These are phyloP conservation scores for Corella eumyota DNA, from an alignment of 23 tunicate genomes.

Conservation along the genomic window DNA sequence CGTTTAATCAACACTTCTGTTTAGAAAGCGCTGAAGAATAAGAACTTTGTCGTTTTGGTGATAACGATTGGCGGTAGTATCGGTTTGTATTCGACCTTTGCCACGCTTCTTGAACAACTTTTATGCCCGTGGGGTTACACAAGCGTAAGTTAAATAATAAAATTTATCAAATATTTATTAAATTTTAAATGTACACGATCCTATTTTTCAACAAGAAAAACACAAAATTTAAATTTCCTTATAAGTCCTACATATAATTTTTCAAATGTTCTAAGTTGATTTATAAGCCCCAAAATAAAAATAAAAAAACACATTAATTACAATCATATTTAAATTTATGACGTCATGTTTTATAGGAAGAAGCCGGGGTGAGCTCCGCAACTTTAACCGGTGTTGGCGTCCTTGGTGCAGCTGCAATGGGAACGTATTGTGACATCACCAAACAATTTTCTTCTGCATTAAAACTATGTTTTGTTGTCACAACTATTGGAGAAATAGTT, in stretches of 20 bases:
- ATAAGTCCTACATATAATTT: too few species aligned
- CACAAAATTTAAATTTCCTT: too few species aligned
- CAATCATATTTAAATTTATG: too few species aligned
- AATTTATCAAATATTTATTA: too few species aligned
- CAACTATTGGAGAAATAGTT: conserved; percentile 24
- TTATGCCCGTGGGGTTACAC: conserved; percentile 88
- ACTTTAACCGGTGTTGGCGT: conserved; percentile 59
- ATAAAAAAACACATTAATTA: too few species aligned
- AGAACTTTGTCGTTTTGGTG: conserved; percentile 40
- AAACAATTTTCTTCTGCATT: conserved; percentile 48
- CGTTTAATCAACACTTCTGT: too few species aligned
- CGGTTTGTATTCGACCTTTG: conserved; percentile 77
- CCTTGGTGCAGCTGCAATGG: conserved; percentile 51
- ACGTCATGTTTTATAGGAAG: too few species aligned
- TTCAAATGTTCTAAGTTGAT: too few species aligned
- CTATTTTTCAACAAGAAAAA: too few species aligned
- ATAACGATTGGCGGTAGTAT: conserved; percentile 59
- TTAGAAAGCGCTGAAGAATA: conserved; percentile 42
- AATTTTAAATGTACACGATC: too few species aligned
- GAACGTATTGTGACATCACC: conserved; percentile 35
- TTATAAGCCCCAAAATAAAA: too few species aligned
- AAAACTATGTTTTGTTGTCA: conserved; percentile 33
- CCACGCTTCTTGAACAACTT: conserved; percentile 64
- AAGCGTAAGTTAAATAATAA: conserved; percentile 44
- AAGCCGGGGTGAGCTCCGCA: conserved; percentile 56